Evolutionary conservation across 2,797 vertebrate genomes (phyloP).

Genomic region (Bradypodion pumilum): DNA sequence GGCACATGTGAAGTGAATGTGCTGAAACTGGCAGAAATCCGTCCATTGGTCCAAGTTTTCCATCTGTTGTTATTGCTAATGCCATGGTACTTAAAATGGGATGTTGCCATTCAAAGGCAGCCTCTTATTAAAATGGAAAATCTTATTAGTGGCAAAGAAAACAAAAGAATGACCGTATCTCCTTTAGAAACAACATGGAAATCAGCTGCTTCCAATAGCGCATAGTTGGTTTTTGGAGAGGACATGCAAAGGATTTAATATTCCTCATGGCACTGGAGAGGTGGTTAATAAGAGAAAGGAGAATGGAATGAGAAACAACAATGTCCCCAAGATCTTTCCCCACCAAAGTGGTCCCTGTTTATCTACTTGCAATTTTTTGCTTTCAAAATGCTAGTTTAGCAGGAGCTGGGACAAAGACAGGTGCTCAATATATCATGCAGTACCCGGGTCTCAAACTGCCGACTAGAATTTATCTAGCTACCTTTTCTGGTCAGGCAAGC

Average conservation of each 20-base stretch:
- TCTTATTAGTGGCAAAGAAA: conserved; percentile 23
- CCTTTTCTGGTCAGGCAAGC: neutral
- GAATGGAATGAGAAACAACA: neutral
- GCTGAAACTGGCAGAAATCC: conserved; percentile 23
- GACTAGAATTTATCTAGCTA: neutral
- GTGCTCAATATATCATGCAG: too few species aligned
- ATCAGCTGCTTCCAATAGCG: neutral
- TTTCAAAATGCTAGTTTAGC: too few species aligned
- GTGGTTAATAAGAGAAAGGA: neutral
- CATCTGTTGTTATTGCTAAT: neutral
- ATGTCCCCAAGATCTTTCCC: too few species aligned
- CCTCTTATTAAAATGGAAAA: conserved; percentile 41
- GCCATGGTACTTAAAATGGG: conserved; percentile 4
- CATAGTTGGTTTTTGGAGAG: conserved; percentile 13
- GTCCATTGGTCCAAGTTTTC: conserved; percentile 37
- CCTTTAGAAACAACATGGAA: conserved; percentile 24
- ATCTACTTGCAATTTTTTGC: too few species aligned
- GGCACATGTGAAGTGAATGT: neutral
- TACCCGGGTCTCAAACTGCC: too few species aligned
- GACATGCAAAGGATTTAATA: neutral
- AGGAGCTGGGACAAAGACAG: too few species aligned
- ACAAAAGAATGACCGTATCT: neutral
- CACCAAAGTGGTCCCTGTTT: too few species aligned
- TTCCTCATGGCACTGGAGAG: neutral
- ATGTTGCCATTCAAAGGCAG: neutral